Evolutionary conservation across 92 coral and sea anemone species (phyloP), one percentile per base, ranked within the genome.

Genomic region (Isaurus tuberculatus): DNA sequence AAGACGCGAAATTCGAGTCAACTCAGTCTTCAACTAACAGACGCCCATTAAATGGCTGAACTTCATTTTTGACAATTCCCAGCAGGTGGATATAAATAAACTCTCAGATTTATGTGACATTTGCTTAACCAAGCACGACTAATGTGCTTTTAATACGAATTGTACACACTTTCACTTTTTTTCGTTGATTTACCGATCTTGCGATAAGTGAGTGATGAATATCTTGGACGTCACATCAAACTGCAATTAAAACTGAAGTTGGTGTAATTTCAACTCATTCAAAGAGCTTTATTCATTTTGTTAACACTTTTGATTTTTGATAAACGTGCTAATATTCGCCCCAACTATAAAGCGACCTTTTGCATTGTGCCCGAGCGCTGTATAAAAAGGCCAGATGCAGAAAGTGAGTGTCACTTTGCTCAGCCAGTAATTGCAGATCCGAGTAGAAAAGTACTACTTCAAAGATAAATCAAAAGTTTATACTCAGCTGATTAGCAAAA

Each of bases 311-410:
- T 91, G 34, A 85, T 91, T 86, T 89, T 80, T 75, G 77, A 81
- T 86, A 88, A 93, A 90, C 73, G 90, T 81, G 87, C 73, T 73
- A 86, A 79, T 88, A 86, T 85, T 86, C 87, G 81, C 10, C 23
- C 69, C 9, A 49, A 77, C 89, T 74, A 73, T 74, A 61, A 81
- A 84, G 67, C 86, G 88, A 61, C 86, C 43, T 42, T 61, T 14
- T 70, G 88, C 68, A 86, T 93, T 93, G 97, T 93, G 81, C 84
- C 37, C 72, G 65, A 69, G 30, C 58, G 78, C 94, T 83, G 87
- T 91, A 91, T 85, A 91, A 92, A 70, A 58, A 42, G 92, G 83
- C 89, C 97, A 89, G 86, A 88, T 83, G 86, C 8, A 57, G 32
- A 8, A 17, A 34, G 43, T 13, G 48, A 57, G 70, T 57, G 82